phyloP scores from a whole-genome alignment of 2,113 vertebrate species.

The Spermophilus dauricus region DNA sequence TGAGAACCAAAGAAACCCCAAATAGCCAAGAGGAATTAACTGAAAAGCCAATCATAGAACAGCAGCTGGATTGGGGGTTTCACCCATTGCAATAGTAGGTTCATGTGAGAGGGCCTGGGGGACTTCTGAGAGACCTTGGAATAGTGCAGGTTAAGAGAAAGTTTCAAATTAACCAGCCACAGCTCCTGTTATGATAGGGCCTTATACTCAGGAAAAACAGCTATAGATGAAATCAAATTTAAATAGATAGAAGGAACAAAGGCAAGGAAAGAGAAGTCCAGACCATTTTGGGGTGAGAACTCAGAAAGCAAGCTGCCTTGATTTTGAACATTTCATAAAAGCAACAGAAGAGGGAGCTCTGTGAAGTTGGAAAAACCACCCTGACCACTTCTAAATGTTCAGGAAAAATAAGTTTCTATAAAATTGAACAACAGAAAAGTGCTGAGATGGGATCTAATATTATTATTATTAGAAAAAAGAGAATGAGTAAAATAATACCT shows the following conservation, averaged over 20 bases:
- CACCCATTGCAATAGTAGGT: neutral
- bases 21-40: neutral
- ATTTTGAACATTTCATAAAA: conserved; percentile 20
- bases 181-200: neutral
- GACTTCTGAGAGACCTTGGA: neutral
- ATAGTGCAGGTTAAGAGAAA: neutral
- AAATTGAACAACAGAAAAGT: neutral
- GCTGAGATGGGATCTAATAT: neutral
- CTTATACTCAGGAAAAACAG: neutral
- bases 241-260: neutral
- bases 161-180: neutral
- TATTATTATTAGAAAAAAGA: conserved; percentile 1
- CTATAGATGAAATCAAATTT: neutral
- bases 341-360: conserved; percentile 68
- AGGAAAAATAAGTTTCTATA: neutral
- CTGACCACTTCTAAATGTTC: neutral
- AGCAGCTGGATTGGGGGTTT: neutral
- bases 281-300: neutral
- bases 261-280: neutral
- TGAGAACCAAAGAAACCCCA: neutral
- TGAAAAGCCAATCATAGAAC: neutral
- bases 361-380: neutral
- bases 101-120: neutral
- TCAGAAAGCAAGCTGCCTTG: neutral
- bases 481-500: neutral